These are phyloP conservation scores for Eidolon dupreanum DNA, from an alignment of 2,797 vertebrate genomes.

Conservation along the genomic window DNA sequence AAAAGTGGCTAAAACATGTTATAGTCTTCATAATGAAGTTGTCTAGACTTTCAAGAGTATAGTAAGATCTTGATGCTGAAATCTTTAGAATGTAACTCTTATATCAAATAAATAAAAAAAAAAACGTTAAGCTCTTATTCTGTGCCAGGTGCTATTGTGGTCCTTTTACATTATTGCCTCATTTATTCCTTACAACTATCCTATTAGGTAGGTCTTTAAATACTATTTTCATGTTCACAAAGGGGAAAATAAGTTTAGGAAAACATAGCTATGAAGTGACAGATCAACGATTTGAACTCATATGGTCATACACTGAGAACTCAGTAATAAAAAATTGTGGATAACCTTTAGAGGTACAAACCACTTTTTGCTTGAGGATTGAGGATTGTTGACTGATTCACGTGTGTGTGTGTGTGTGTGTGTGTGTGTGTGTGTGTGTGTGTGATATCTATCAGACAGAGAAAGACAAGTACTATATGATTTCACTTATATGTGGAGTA, in stretches of 20 bases:
- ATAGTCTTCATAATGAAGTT: not conserved
- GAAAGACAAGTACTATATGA: not conserved
- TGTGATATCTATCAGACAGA: not conserved
- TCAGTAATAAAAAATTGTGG: not conserved
- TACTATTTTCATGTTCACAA: conserved; percentile 30
- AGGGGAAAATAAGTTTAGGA: conserved; percentile 16
- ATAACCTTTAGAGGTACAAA: not conserved
- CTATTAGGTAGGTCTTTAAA: not conserved
- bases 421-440: not conserved
- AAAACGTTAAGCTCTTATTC: not conserved
- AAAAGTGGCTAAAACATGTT: conserved; percentile 38
- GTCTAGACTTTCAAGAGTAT: not conserved
- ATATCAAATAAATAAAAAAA: not conserved
- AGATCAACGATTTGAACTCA: not conserved
- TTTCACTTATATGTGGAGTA: too few relatives aligned
- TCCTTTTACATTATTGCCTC: not conserved
- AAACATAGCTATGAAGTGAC: not conserved
- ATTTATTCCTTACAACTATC: conserved; percentile 20
- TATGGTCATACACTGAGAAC: not conserved
- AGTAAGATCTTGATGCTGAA: not conserved
- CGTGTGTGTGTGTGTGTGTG: too few relatives aligned
- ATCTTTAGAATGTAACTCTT: conserved; percentile 2
- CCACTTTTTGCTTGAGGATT: not conserved
- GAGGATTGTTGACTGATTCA: not conserved
- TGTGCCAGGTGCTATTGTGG: not conserved